Percentiles rank a stretch among this genome's conserved stretches.
phyloP scores from a whole-genome alignment of 1,140 invertebrate species.

The Aphelinus certus region DNA sequence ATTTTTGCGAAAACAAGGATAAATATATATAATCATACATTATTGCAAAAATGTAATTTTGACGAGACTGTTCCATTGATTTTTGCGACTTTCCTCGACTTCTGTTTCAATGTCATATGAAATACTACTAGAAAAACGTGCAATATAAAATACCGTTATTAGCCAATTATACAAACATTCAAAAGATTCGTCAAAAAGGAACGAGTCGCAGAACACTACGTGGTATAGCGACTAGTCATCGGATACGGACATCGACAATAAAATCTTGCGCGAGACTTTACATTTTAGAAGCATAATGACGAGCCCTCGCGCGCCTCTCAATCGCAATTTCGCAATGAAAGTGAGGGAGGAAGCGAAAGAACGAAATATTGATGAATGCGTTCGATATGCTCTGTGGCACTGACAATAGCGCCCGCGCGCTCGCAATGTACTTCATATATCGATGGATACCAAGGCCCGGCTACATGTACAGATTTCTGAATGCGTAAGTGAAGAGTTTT shows the following conservation, averaged over 20 bases:
- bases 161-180: constrained; percentile 15
- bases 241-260: neutral
- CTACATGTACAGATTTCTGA: constrained; percentile 36
- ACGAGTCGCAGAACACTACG: neutral
- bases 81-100: too few relatives aligned
- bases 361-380: neutral
- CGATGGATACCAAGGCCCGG: constrained; percentile 35
- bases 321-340: constrained; percentile 9
- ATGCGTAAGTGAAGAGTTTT: constrained; percentile 28
- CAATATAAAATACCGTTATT: constrained; percentile 19
- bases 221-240: constrained; percentile 11
- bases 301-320: neutral
- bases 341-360: constrained; percentile 37
- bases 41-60: too few relatives aligned
- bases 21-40: neutral
- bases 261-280: too few relatives aligned
- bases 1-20: too few relatives aligned
- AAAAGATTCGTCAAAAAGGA: constrained; percentile 29
- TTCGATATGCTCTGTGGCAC: constrained; percentile 26
- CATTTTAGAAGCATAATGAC: too few relatives aligned
- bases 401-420: constrained; percentile 21
- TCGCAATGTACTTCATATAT: constrained; percentile 5
- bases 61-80: too few relatives aligned
- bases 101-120: too few relatives aligned
- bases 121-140: neutral